A percentile compares a stretch with the other conserved stretches of the same genome.
Conservation (phyloP, 2,888 invertebrate species). For the Rhagonycha lutea region DNA sequence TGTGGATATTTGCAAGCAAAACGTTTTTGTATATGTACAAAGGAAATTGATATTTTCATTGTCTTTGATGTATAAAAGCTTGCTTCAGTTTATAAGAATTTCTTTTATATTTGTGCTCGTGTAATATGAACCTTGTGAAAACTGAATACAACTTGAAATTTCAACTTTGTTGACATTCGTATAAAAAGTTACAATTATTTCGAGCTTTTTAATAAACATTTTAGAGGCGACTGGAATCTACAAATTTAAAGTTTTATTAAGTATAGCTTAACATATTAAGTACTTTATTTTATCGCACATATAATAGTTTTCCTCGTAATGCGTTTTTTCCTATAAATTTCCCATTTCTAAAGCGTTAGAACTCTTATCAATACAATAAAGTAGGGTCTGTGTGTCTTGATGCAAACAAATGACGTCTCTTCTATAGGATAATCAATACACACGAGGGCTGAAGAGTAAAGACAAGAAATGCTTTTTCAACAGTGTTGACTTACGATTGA, state of each 20-base stretch:
- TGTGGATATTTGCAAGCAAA: slow-evolving; percentile 35
- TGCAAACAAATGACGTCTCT: slow-evolving; percentile 46
- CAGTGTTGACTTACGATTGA: slow-evolving; percentile 41
- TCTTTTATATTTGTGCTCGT: slow-evolving; percentile 25
- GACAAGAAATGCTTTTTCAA: slow-evolving; percentile 37
- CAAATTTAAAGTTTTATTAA: background rate
- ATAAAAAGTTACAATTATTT: slow-evolving; percentile 20
- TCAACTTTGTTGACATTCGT: slow-evolving; percentile 27
- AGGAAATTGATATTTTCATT: slow-evolving; percentile 41
- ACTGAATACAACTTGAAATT: slow-evolving; percentile 27
- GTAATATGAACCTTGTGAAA: slow-evolving; percentile 29
- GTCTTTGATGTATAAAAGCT: slow-evolving; percentile 40
- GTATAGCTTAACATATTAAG: background rate
- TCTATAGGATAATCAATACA: slow-evolving; percentile 47
- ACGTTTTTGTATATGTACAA: slow-evolving; percentile 36
- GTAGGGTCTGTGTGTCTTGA: slow-evolving; percentile 45
- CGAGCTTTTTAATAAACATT: slow-evolving; percentile 21
- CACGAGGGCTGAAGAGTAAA: slow-evolving; percentile 38
- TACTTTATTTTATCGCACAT: background rate
- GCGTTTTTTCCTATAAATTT: background rate
- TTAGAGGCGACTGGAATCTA: background rate
- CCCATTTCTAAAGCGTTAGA: slow-evolving; percentile 4
- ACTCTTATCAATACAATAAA: slow-evolving; percentile 36
- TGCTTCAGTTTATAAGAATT: slow-evolving; percentile 31
- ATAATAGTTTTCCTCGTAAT: background rate